Evolutionary conservation across 2,888 invertebrate genomes (phyloP).

Genomic region (Prosopocoilus inquinatus): DNA sequence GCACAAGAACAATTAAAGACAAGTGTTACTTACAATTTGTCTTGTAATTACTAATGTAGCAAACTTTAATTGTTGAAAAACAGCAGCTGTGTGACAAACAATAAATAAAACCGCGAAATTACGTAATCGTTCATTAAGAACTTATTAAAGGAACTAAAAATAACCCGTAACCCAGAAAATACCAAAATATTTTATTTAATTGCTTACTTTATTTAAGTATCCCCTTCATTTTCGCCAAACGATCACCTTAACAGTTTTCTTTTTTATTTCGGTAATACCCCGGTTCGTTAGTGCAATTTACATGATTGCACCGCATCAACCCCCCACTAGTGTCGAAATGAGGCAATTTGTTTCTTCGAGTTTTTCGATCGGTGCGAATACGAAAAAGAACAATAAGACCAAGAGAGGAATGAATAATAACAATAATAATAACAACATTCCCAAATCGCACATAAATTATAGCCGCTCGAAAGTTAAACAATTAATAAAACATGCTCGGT

Average conservation of each 20-base stretch:
- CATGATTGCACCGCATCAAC: background rate
- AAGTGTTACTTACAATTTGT: constrained; percentile 50
- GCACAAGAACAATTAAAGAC: constrained; percentile 47
- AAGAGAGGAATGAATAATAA: background rate
- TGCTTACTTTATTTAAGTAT: background rate
- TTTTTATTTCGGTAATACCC: constrained; percentile 1
- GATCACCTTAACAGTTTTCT: background rate
- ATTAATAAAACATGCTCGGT: constrained; percentile 35
- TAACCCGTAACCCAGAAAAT: constrained; percentile 15
- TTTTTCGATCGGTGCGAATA: background rate
- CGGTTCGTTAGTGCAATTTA: background rate
- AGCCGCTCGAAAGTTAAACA: constrained; percentile 12
- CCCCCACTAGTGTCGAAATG: constrained; percentile 1
- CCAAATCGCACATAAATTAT: constrained; percentile 1
- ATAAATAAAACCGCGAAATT: constrained; percentile 46
- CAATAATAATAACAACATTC: background rate
- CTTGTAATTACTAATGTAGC: constrained; percentile 49
- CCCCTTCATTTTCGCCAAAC: background rate
- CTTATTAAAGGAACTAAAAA: constrained; percentile 21
- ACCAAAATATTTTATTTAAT: background rate
- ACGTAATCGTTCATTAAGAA: constrained; percentile 35
- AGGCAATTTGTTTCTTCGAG: background rate
- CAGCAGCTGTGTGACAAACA: constrained; percentile 51
- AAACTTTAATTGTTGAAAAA: constrained; percentile 52
- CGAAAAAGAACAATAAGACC: background rate